Evolutionary conservation across 2,888 invertebrate genomes (phyloP).

Genomic region (Ellobium chinense): DNA sequence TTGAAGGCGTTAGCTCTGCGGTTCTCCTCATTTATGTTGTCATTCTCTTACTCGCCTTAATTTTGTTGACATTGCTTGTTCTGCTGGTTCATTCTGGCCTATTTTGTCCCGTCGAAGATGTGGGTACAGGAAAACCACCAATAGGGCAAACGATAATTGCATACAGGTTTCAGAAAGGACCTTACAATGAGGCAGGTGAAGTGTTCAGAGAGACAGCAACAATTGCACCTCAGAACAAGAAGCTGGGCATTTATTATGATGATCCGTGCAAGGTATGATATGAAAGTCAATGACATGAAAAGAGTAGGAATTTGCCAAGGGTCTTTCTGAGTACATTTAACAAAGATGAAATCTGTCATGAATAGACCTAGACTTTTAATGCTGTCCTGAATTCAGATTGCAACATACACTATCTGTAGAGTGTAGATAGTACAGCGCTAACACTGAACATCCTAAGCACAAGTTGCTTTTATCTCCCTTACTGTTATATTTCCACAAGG

Average conservation of each 20-base stretch:
- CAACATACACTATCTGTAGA: no score
- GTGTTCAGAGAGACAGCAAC: conserved; percentile 78
- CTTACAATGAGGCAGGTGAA: conserved; percentile 78
- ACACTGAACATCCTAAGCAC: no score
- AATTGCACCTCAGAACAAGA: conserved; percentile 75
- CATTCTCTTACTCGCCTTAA: conserved; percentile 29
- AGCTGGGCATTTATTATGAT: conserved; percentile 80
- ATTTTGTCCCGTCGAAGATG: conserved; percentile 69
- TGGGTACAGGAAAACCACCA: conserved; percentile 77
- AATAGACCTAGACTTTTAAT: no score
- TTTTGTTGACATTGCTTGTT: conserved; percentile 68
- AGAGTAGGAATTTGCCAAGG: no score
- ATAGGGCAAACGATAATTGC: conserved; percentile 73
- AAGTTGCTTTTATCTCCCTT: no score
- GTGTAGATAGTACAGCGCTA: no score
- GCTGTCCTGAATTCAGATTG: no score
- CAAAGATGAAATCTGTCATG: no score
- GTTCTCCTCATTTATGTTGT: conserved; percentile 25
- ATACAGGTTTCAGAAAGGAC: conserved; percentile 79
- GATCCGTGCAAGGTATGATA: conserved; percentile 78
- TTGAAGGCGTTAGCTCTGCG: conserved; percentile 24
- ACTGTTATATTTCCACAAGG: no score
- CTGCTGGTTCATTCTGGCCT: conserved; percentile 76
- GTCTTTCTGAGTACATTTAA: no score
- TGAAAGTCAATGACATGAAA: no score